Conservation (phyloP, 1,140 invertebrate species). For the Rhyacophila brunnea region DNA sequence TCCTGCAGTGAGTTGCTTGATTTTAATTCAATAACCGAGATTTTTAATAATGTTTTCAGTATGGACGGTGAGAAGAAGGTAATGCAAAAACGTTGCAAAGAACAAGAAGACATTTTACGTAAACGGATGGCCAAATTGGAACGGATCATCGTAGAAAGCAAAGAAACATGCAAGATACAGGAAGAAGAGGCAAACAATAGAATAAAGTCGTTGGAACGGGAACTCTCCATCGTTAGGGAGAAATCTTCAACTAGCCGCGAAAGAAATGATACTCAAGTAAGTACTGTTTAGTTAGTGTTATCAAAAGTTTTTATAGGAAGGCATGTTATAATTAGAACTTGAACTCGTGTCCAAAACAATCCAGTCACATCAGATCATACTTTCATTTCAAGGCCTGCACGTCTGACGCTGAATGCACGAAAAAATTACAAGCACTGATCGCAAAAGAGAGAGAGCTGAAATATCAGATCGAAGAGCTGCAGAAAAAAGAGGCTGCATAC, state of each 20-base stretch:
- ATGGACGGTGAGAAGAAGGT: constrained; percentile 8
- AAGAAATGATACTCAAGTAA: not conserved
- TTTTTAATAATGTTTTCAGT: constrained; percentile 7
- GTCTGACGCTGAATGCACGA: constrained; percentile 15
- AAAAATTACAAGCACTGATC: constrained; percentile 37
- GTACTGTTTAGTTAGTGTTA: not conserved
- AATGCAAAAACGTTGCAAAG: constrained; percentile 7
- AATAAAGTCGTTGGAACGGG: constrained; percentile 40
- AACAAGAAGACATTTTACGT: constrained; percentile 11
- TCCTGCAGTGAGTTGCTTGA: no score
- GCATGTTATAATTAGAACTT: no score
- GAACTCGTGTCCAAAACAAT: not conserved
- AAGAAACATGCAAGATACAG: constrained; percentile 20
- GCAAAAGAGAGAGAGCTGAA: constrained; percentile 43
- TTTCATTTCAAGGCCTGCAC: constrained; percentile 4
- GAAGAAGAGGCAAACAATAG: constrained; percentile 35
- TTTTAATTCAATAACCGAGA: no score
- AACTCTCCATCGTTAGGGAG: constrained; percentile 17
- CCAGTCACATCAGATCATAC: not conserved
- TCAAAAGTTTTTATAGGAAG: no score
- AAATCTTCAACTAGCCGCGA: not conserved
- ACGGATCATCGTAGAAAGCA: constrained; percentile 16
- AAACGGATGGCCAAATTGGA: constrained; percentile 17
- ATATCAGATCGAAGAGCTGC: constrained; percentile 59
- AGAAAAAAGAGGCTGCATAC: constrained; percentile 66